phyloP scores from a whole-genome alignment of 2,113 vertebrate genomes.

The Panurus biarmicus region DNA sequence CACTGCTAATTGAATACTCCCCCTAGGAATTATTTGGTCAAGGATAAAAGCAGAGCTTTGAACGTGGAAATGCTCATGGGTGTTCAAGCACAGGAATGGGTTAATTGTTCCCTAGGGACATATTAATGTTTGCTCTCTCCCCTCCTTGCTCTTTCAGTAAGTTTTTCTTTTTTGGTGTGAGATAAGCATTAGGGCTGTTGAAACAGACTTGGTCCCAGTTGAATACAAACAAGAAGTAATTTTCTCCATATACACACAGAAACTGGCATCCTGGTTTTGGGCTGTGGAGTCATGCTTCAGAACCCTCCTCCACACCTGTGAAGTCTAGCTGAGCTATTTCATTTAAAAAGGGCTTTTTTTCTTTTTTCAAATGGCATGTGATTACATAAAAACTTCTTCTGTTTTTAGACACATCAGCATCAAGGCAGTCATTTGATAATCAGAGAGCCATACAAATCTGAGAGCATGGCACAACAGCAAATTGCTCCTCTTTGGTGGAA shows the following conservation, averaged over 20 bases:
- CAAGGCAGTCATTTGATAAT: neutral
- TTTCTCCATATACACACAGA: neutral
- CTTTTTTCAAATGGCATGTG: neutral
- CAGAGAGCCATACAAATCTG: neutral
- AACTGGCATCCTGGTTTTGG: neutral
- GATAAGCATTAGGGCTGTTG: neutral
- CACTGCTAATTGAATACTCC: neutral
- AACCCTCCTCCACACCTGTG: neutral
- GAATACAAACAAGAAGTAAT: neutral
- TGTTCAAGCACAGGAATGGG: neutral
- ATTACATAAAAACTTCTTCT: neutral
- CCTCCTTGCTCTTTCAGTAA: neutral
- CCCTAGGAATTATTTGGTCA: neutral
- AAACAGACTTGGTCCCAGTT: neutral
- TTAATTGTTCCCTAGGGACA: neutral
- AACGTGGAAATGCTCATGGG: accelerated
- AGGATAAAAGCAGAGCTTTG: neutral
- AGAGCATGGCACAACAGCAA: neutral
- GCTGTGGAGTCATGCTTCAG: neutral
- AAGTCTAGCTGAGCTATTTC: neutral
- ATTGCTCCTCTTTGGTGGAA: neutral
- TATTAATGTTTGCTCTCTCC: neutral
- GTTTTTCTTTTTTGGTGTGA: neutral
- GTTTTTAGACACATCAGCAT: neutral
- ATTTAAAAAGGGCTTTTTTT: neutral